These are phyloP conservation scores for Ibycter americanus DNA, from an alignment of 2,797 vertebrate genomes.

Conservation along the genomic window DNA sequence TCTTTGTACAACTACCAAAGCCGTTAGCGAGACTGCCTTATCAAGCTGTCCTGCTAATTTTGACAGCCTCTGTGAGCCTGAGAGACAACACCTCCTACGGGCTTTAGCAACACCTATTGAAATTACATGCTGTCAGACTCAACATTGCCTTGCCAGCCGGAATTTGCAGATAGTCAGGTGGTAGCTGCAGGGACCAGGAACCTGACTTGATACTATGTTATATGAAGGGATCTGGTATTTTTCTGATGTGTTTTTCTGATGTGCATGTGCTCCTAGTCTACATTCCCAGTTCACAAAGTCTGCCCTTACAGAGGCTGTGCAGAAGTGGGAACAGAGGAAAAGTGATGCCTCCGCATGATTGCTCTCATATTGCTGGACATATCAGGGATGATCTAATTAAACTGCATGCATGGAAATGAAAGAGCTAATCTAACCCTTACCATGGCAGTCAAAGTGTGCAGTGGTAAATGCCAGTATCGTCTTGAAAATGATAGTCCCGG, in stretches of 20 bases:
- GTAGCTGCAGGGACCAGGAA: not conserved
- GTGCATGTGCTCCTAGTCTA: not conserved
- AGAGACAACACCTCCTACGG: slow-evolving; percentile 4
- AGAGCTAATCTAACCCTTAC: not conserved
- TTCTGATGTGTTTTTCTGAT: not conserved
- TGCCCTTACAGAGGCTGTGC: not conserved
- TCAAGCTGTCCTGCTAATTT: not conserved
- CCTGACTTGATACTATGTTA: not conserved
- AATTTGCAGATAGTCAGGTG: not conserved
- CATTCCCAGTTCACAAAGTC: not conserved
- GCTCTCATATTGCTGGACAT: not conserved
- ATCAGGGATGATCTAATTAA: not conserved
- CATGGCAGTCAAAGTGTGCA: not conserved
- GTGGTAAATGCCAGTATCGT: not conserved
- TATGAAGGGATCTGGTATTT: not conserved
- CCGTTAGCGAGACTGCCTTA: not conserved
- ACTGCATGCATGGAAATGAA: not conserved
- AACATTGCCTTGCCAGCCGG: not conserved
- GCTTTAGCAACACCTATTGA: not conserved
- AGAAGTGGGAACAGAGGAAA: not conserved
- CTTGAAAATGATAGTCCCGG: not conserved
- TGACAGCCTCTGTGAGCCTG: slow-evolving; percentile 4
- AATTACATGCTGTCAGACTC: slow-evolving; percentile 9
- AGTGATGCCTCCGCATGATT: not conserved
- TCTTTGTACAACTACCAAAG: not conserved